A percentile compares a stretch with the other conserved stretches of the same genome.
Evolutionary conservation across 2,888 invertebrate genomes (phyloP).

Genomic region (Habroteleia sp.): DNA sequence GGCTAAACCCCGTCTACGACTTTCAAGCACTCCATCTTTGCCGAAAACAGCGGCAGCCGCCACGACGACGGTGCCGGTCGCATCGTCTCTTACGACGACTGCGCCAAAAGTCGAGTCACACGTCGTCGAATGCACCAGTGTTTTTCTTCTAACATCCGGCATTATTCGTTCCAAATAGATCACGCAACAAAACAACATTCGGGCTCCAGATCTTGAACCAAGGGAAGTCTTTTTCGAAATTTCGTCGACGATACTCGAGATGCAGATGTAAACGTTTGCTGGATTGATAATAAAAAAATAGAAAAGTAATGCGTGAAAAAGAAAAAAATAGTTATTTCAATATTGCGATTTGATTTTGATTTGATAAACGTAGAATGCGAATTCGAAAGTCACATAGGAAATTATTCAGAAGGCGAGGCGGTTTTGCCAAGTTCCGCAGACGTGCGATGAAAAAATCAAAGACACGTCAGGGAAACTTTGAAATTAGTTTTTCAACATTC

Average conservation of each 20-base stretch:
- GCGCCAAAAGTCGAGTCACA: constrained; percentile 53
- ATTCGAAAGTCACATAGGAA: constrained; percentile 15
- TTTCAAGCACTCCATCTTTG: constrained; percentile 62
- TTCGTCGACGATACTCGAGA: too few relatives aligned
- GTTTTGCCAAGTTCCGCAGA: constrained; percentile 27
- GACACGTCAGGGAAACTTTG: constrained; percentile 35
- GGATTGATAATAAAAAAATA: neutral
- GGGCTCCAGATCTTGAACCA: constrained; percentile 13
- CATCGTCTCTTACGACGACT: constrained; percentile 19
- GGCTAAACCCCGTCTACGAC: constrained; percentile 44
- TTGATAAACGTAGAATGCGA: constrained; percentile 1
- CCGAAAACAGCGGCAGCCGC: constrained; percentile 49
- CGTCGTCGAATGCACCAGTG: constrained; percentile 37
- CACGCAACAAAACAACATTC: constrained; percentile 50
- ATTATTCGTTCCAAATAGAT: constrained; percentile 48
- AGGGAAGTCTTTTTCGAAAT: neutral
- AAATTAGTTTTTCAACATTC: constrained; percentile 51
- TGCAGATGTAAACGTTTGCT: neutral
- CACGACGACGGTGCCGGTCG: constrained; percentile 43
- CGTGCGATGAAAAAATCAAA: constrained; percentile 39
- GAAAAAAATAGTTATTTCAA: too few relatives aligned
- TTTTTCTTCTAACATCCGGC: constrained; percentile 35
- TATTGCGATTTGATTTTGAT: too few relatives aligned
- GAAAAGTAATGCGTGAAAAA: too few relatives aligned
- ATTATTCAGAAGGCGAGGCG: constrained; percentile 32